Evolutionary conservation across 2,888 invertebrate species (phyloP).

Genomic region (Agriopis leucophaearia): DNA sequence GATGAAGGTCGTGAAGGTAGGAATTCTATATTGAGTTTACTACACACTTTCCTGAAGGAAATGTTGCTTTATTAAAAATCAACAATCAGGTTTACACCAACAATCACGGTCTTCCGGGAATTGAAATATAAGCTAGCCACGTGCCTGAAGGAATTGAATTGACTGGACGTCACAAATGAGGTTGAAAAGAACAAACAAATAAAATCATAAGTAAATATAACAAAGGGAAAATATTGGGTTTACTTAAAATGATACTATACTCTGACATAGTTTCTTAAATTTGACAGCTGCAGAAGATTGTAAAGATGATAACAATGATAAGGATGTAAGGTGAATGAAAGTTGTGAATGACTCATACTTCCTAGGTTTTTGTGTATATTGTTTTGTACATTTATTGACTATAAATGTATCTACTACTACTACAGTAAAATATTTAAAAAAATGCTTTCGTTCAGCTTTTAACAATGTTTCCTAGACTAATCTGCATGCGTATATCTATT

Average conservation of each 20-base stretch:
- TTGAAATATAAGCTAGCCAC: slow-evolving; percentile 5
- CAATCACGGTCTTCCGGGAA: slow-evolving; percentile 10
- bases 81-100: slow-evolving; percentile 20
- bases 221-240: neutral
- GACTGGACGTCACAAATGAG: neutral
- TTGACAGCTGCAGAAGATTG: too few species aligned
- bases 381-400: too few species aligned
- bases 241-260: neutral
- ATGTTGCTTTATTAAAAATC: slow-evolving; percentile 34
- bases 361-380: too few species aligned
- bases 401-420: too few species aligned
- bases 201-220: neutral
- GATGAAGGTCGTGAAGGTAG: slow-evolving; percentile 37
- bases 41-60: slow-evolving; percentile 27
- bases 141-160: neutral
- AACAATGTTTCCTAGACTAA: too few species aligned
- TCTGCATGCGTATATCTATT: neutral
- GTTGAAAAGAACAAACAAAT: neutral
- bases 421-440: too few species aligned
- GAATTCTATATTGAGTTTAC: slow-evolving; percentile 35
- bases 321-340: too few species aligned
- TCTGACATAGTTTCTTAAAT: too few species aligned
- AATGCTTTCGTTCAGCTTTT: too few species aligned
- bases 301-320: too few species aligned
- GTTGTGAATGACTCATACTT: too few species aligned